A percentile compares a stretch with the other conserved stretches of the same genome.
phyloP scores from a whole-genome alignment of 1,140 invertebrate genomes.

The Marisa cornuarietis region DNA sequence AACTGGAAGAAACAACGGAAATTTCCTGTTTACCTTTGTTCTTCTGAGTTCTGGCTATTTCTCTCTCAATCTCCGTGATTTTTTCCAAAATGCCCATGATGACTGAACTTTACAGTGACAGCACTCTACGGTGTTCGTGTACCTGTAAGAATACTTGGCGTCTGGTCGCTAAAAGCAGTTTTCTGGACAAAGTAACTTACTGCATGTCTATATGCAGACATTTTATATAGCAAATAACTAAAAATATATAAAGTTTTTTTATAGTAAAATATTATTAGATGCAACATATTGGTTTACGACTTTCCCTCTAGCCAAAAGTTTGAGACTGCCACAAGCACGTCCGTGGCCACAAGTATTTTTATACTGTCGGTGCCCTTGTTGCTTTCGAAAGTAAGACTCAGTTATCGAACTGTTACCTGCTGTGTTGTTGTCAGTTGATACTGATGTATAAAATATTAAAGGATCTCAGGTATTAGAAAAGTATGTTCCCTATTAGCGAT shows the following conservation, averaged over 20 bases:
- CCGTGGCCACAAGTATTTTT: background rate
- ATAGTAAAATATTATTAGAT: no score
- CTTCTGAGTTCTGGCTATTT: constrained; percentile 98
- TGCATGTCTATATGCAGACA: background rate
- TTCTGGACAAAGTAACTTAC: background rate
- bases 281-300: background rate
- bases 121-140: background rate
- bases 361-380: constrained; percentile 29
- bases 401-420: background rate
- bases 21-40: constrained; percentile 86
- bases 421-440: background rate
- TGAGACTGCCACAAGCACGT: constrained; percentile 2
- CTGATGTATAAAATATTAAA: no score
- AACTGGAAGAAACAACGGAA: background rate
- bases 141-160: background rate
- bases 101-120: background rate
- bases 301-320: background rate
- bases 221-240: background rate
- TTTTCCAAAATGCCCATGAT: constrained; percentile 97
- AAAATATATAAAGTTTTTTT: background rate
- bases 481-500: no score
- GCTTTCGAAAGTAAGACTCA: background rate
- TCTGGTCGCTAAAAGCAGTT: background rate
- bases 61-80: constrained; percentile 97
- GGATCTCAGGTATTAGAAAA: no score